phyloP scores from a whole-genome alignment of 2,888 invertebrate genomes.

The Craniophora ligustri region DNA sequence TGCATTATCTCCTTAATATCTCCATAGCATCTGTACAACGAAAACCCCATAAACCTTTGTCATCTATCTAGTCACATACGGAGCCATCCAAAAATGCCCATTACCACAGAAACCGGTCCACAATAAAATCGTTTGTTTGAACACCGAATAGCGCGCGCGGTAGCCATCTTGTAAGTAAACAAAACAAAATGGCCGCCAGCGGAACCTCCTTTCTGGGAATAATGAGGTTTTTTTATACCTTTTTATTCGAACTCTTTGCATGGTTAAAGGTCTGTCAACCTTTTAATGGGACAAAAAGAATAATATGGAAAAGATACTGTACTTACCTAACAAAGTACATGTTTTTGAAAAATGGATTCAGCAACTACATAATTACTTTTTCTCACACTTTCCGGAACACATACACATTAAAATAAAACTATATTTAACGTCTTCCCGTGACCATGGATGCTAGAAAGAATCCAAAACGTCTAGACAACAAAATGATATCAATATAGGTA shows the following conservation, averaged over 20 bases:
- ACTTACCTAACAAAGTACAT: too few species aligned
- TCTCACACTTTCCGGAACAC: too few species aligned
- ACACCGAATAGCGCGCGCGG: slow-evolving; percentile 65
- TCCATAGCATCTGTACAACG: slow-evolving; percentile 2
- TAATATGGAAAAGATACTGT: not conserved
- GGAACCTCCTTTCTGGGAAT: slow-evolving; percentile 60
- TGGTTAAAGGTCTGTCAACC: slow-evolving; percentile 44
- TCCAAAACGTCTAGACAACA: too few species aligned
- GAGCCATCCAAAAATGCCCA: slow-evolving; percentile 34
- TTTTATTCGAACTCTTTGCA: slow-evolving; percentile 50
- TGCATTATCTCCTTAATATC: too few species aligned
- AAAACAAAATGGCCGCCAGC: slow-evolving; percentile 65
- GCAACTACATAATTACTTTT: too few species aligned
- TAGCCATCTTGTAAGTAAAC: slow-evolving; percentile 70
- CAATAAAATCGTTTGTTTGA: slow-evolving; percentile 64
- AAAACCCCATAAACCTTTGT: slow-evolving; percentile 15
- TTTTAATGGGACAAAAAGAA: slow-evolving; percentile 35
- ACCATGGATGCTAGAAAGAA: too few species aligned
- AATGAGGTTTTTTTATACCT: slow-evolving; percentile 44
- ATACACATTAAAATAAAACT: too few species aligned
- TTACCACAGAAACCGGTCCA: slow-evolving; percentile 48
- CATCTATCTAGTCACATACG: slow-evolving; percentile 32
- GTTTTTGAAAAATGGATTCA: too few species aligned
- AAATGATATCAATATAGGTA: too few species aligned
- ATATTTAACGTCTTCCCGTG: too few species aligned